A percentile compares a stretch with the other conserved stretches of the same genome.
Conservation (phyloP, 2,888 invertebrate genomes). For the Meandrusa payeni region DNA sequence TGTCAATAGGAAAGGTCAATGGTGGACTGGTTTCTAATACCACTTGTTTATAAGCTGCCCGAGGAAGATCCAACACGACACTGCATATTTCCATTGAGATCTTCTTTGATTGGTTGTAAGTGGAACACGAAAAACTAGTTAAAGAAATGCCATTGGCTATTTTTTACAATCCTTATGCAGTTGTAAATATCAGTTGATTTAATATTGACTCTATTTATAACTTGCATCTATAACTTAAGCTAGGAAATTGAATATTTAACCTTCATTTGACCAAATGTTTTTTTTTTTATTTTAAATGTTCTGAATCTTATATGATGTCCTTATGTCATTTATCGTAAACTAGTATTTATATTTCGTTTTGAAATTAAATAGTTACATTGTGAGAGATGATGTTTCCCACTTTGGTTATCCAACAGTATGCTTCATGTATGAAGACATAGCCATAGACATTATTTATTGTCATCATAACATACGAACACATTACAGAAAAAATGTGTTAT, state of each 20-base stretch:
- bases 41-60: conserved; percentile 20
- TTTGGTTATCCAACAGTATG: too few species aligned
- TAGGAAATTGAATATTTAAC: conserved; percentile 16
- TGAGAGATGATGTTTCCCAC: too few species aligned
- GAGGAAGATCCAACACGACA: background rate
- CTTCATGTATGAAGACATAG: too few species aligned
- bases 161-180: conserved; percentile 11
- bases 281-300: conserved; percentile 7
- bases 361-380: background rate
- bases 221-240: conserved; percentile 1
- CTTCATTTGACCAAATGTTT: conserved; percentile 15
- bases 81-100: conserved; percentile 7
- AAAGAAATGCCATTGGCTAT: conserved; percentile 16
- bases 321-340: background rate
- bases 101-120: background rate
- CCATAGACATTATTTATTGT: too few species aligned
- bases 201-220: conserved; percentile 2
- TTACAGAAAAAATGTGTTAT: too few species aligned
- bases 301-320: too few species aligned
- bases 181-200: conserved; percentile 19
- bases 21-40: conserved; percentile 32
- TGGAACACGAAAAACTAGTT: conserved; percentile 13
- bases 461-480: too few species aligned
- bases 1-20: conserved; percentile 32
- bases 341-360: conserved; percentile 1